Conservation (phyloP, 1,140 invertebrate species). For the Thalassaphorura encarpata region DNA sequence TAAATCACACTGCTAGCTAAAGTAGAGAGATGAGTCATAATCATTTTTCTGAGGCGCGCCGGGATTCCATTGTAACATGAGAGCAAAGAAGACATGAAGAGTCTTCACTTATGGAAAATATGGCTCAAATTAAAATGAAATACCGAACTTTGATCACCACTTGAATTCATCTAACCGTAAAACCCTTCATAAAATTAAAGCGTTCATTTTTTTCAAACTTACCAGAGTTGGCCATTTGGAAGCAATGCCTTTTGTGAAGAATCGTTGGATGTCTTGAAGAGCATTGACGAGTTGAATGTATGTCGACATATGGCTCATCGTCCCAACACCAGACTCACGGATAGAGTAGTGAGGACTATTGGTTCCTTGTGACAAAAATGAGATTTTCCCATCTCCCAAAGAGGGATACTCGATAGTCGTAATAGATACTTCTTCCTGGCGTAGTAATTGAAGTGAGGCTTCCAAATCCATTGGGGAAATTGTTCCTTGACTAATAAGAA, state of each 20-base stretch:
- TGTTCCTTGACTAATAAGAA: conserved; percentile 30
- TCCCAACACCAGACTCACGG: conserved; percentile 26
- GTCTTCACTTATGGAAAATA: too few relatives aligned
- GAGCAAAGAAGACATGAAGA: too few relatives aligned
- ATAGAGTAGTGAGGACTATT: conserved; percentile 26
- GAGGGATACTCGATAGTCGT: conserved; percentile 31
- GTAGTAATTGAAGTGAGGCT: conserved; percentile 22
- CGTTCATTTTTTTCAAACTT: conserved; percentile 7
- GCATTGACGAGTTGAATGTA: conserved; percentile 32
- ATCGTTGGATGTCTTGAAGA: conserved; percentile 27
- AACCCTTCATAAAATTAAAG: not conserved
- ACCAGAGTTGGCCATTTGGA: conserved; percentile 25
- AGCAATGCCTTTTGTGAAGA: conserved; percentile 25
- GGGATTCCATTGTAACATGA: too few relatives aligned
- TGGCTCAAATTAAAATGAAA: too few relatives aligned
- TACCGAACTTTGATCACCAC: too few relatives aligned
- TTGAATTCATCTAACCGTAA: too few relatives aligned
- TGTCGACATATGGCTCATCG: conserved; percentile 30
- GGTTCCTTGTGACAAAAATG: conserved; percentile 24
- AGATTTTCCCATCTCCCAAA: conserved; percentile 26
- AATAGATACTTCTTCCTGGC: conserved; percentile 24
- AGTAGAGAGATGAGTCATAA: too few relatives aligned
- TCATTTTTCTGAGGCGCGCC: too few relatives aligned
- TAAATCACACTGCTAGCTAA: too few relatives aligned
- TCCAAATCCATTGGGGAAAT: conserved; percentile 25